A percentile compares a stretch with the other conserved stretches of the same genome.
Conservation (phyloP, 2,797 vertebrate genomes). For the Gymnothorax reevesii region DNA sequence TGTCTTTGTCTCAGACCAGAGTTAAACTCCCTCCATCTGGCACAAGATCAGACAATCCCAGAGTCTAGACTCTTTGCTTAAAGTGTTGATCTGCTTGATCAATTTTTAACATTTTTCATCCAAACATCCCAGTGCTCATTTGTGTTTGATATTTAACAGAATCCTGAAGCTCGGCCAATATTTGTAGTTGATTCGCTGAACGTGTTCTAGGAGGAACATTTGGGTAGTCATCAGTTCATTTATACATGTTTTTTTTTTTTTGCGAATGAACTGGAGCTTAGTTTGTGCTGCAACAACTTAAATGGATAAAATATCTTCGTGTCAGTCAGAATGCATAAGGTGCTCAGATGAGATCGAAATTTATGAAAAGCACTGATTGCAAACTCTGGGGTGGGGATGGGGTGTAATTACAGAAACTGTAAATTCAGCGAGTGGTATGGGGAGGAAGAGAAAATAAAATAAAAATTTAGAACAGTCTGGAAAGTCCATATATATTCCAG, state of each 20-base stretch:
- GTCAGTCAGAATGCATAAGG: background rate
- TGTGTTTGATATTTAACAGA: background rate
- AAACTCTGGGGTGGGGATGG: background rate
- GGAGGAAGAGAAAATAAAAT: background rate
- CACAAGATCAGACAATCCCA: background rate
- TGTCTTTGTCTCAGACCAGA: background rate
- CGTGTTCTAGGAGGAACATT: background rate
- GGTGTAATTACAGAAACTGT: background rate
- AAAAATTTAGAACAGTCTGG: background rate
- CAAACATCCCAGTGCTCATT: background rate
- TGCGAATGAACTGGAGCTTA: background rate
- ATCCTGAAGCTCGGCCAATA: background rate
- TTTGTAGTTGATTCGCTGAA: background rate
- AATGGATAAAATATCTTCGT: background rate
- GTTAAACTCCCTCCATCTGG: background rate
- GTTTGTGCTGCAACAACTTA: background rate
- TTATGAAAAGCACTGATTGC: background rate
- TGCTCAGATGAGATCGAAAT: background rate
- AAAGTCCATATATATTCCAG: constrained; percentile 23
- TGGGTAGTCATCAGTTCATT: background rate
- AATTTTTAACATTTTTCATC: background rate
- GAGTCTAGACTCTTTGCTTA: background rate
- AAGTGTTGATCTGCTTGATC: background rate
- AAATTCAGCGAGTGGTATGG: background rate
- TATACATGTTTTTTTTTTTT: background rate